Base-by-base conservation (phyloP, 2,888 invertebrate species). In the Megamerina dolium region DNA sequence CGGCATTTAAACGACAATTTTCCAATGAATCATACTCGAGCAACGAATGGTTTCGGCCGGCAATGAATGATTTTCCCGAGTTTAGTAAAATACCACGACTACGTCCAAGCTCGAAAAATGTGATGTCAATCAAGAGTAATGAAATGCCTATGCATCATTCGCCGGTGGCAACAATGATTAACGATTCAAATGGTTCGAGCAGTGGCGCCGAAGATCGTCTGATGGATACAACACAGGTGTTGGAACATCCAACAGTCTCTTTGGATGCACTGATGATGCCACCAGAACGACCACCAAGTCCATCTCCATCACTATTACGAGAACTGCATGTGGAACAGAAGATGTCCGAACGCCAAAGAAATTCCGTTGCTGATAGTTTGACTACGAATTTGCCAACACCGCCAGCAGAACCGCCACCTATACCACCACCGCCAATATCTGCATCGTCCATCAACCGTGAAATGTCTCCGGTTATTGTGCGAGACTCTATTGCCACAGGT, bases 71-170 rank as follows among this genome's bases (percentile, higher is more conserved):
- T 16, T 70, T 64, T 46, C 59, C 68, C 2, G 70, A 70, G 48
- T 71, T 70, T 44, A 66, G 61, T 37, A 66, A 66, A 52, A 70
- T 70, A 50, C 70, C 70, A 23, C 63, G 63, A 45, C 48, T 70
- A 26, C 59, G 70, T 3, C 71, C 71, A 8, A 68, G 69, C 41
- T 70, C 69, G 0, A 70, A 70, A 38, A 70, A 68, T 54, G 59
- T 70, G 8, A 66, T 70, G 58, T 69, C 66, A n/a, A 70, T 69
- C 31, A 70, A 70, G 23, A 57, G 63, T 9, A 61, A 63, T n/a
- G 66, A 68, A 48, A 56, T 61, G 57, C 54, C 56, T 9, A 58
- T 64, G 43, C 59, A 60, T 1, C 59, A 60, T 12, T 70, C 70
- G 2, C 69, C 68, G 2, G 57, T 71, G 14, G 67, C 69, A n/a